Conservation (phyloP, 2,797 vertebrate species). For the Lepilemur septentrionalis region DNA sequence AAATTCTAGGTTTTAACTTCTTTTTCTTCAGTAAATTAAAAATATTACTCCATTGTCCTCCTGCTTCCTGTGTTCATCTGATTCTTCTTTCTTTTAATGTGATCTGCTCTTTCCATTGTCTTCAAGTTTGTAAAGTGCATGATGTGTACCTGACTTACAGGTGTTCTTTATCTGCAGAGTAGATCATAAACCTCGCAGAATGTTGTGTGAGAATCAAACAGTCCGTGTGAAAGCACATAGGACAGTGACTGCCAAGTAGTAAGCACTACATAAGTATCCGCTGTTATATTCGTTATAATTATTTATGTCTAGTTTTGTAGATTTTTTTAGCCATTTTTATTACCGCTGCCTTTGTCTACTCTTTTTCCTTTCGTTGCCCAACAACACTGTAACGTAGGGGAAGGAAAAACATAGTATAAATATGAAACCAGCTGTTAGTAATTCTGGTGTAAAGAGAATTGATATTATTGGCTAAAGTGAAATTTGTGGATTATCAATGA, state of each 20-base stretch:
- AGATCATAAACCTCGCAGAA: neutral
- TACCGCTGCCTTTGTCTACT: neutral
- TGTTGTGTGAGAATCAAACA: neutral
- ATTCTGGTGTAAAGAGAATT: neutral
- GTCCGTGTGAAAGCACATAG: neutral
- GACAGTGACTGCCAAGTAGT: neutral
- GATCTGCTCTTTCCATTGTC: neutral
- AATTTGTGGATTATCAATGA: neutral
- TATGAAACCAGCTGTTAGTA: neutral
- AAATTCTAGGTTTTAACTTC: neutral
- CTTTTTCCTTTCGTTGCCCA: neutral
- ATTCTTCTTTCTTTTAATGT: neutral
- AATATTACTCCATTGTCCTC: neutral
- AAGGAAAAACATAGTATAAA: too few species aligned
- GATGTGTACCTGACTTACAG: neutral
- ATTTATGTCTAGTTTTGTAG: too few species aligned
- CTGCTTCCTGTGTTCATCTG: neutral
- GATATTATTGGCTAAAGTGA: too few species aligned
- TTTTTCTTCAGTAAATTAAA: neutral
- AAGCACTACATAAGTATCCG: too few species aligned
- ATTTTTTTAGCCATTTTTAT: neutral
- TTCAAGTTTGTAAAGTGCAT: neutral
- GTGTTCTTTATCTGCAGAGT: neutral
- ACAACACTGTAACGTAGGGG: neutral
- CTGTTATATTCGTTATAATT: neutral